Conservation (phyloP, 2,797 vertebrate genomes). For the Leuciscus waleckii region DNA sequence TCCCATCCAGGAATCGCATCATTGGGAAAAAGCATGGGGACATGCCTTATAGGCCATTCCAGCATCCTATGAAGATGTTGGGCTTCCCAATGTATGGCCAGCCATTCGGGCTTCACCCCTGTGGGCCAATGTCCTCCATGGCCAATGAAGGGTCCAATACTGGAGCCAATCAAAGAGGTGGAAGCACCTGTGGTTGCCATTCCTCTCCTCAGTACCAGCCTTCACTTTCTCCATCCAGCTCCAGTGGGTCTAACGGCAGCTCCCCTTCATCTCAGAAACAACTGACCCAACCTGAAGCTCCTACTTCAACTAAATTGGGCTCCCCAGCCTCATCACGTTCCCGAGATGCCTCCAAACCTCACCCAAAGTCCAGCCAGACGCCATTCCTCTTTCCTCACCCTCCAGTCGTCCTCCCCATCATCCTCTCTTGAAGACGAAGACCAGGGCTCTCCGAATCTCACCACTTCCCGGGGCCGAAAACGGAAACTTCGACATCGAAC, state of each 20-base stretch:
- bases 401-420: conserved; percentile 81
- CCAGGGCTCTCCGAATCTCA: conserved; percentile 71
- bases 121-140: conserved; percentile 65
- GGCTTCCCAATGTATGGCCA: conserved; percentile 90
- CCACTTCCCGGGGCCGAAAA: conserved; percentile 69
- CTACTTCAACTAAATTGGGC: conserved; percentile 56
- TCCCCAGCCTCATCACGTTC: conserved; percentile 55
- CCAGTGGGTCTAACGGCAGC: conserved; percentile 70
- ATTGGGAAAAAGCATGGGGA: conserved; percentile 95
- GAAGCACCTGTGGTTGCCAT: conserved; percentile 12
- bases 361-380: not conserved
- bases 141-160: conserved; percentile 55
- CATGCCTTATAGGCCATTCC: conserved; percentile 92
- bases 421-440: conserved; percentile 80
- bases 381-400: conserved; percentile 64
- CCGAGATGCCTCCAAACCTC: conserved; percentile 56
- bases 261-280: conserved; percentile 56
- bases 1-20: conserved; percentile 95
- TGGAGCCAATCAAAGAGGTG: conserved; percentile 43
- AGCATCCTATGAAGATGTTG: conserved; percentile 93
- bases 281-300: conserved; percentile 46
- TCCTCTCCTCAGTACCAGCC: conserved; percentile 61
- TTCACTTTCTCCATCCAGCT: conserved; percentile 72
- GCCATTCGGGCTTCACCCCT: conserved; percentile 78
- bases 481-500: conserved; percentile 64